These are phyloP conservation scores for Drosophila macrothrix DNA, from an alignment of 2,888 invertebrate genomes.

Conservation along the genomic window DNA sequence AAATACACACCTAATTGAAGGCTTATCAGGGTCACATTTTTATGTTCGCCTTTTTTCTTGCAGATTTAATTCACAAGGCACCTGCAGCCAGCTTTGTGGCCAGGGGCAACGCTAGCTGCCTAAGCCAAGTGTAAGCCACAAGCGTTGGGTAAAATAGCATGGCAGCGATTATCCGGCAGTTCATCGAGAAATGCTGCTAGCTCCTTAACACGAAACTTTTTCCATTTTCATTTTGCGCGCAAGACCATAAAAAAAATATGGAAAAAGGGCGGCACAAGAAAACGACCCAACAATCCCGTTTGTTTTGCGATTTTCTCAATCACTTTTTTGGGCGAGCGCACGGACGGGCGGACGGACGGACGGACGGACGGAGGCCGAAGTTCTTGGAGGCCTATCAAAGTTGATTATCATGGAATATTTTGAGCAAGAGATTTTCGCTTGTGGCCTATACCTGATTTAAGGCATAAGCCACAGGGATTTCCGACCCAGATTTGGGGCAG, in stretches of 20 bases:
- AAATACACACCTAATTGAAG: slow-evolving; percentile 50
- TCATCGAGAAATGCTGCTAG: slow-evolving; percentile 58
- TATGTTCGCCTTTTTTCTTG: slow-evolving; percentile 24
- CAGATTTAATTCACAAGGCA: background rate
- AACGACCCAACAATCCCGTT: slow-evolving; percentile 17
- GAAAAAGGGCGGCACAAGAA: slow-evolving; percentile 28
- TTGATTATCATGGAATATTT: slow-evolving; percentile 76
- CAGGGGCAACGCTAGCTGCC: slow-evolving; percentile 17
- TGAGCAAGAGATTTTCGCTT: slow-evolving; percentile 66
- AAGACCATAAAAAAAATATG: slow-evolving; percentile 68
- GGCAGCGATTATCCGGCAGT: slow-evolving; percentile 68
- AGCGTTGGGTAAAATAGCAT: slow-evolving; percentile 44
- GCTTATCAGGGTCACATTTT: slow-evolving; percentile 38
- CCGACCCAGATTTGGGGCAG: slow-evolving; percentile 49
- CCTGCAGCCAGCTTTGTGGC: slow-evolving; percentile 11
- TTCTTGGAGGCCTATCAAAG: slow-evolving; percentile 65
- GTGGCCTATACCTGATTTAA: slow-evolving; percentile 71
- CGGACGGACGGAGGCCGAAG: background rate
- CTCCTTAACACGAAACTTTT: slow-evolving; percentile 70
- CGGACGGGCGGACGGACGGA: background rate
- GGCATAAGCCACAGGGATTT: slow-evolving; percentile 68
- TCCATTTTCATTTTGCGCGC: slow-evolving; percentile 59
- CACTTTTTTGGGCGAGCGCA: slow-evolving; percentile 38
- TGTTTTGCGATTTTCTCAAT: slow-evolving; percentile 60
- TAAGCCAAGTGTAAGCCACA: slow-evolving; percentile 56